Evolutionary conservation across 1,140 invertebrate species (phyloP), one percentile per base, ranked within the genome.

Genomic region (Ostrea edulis): DNA sequence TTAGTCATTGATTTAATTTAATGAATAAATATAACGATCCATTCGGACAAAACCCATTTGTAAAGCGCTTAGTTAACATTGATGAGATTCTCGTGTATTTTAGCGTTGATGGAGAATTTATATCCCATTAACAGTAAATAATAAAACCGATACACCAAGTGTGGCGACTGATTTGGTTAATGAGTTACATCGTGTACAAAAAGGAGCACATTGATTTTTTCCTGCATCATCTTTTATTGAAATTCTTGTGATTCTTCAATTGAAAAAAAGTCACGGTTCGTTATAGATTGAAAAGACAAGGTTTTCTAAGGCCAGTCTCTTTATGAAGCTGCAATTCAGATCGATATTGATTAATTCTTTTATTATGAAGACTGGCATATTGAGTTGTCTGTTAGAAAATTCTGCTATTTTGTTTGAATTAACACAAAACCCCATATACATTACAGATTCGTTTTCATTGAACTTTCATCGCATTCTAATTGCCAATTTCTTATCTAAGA

Each of bases 61-160:
- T 29, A 29, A 77, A 77, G 68, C 11, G 68, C 25, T 77, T 29
- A 77, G 12, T 77, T 35, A 77, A 77, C 68, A 77, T 77, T 77
- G 68, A 77, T 77, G 68, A 77, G 29, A 77, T 77, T 77, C 68
- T 35, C 68, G 68, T 77, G 68, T 77, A 29, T 35, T 25, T 25
- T 14, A 11, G 68, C 68, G 29, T 29, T 25, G 25, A 77, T 77
- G 25, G 25, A 12, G 25, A 77, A 77, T 77, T 25, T 77, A 77
- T 25, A 77, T 77, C 68, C 68, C 11, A 77, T 77, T 77, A 44
- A 25, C 68, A 35, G 9, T 25, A 25, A 44, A 77, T 77, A 77
- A 44, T 77, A 77, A 77, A 77, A 77, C 9, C 68, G 68, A 29
- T 29, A 2, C 35, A 17, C 25, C 25, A 12, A 77, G 14, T 8